These are phyloP conservation scores for Diplogasteroides magnus DNA, from an alignment of 1,140 invertebrate species.

Conservation along the genomic window DNA sequence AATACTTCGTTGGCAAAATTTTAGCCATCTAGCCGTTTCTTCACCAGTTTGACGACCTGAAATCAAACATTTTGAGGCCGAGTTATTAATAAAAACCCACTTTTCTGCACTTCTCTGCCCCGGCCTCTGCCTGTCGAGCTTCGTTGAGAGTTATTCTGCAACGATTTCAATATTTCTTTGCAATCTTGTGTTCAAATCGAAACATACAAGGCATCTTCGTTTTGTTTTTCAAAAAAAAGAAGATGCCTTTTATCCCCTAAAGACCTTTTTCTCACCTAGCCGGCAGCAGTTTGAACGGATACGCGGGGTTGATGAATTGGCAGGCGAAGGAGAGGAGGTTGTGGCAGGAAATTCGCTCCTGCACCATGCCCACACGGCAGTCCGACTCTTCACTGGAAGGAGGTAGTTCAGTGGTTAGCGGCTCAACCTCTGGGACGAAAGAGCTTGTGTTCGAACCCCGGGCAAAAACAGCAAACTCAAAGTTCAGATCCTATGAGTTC, in stretches of 20 bases:
- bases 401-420: no score
- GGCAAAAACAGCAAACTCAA: not conserved
- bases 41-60: conserved; percentile 24
- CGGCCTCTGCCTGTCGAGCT: conserved; percentile 24
- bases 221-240: no score
- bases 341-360: conserved; percentile 24
- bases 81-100: not conserved
- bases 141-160: conserved; percentile 3
- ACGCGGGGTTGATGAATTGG: conserved; percentile 20
- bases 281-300: conserved; percentile 25
- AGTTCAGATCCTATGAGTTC: not conserved
- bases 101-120: conserved; percentile 31
- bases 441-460: no score
- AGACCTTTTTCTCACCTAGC: conserved; percentile 13
- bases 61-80: not conserved
- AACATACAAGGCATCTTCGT: no score
- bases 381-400: conserved; percentile 27
- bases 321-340: conserved; percentile 27
- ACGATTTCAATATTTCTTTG: no score
- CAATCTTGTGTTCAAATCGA: no score
- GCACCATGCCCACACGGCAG: conserved; percentile 24
- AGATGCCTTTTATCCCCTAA: conserved; percentile 13
- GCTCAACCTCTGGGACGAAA: no score
- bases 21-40: conserved; percentile 26
- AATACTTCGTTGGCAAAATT: no score